Evolutionary conservation across 2,888 invertebrate genomes (phyloP).

Genomic region (Acanthosepion esculentum): DNA sequence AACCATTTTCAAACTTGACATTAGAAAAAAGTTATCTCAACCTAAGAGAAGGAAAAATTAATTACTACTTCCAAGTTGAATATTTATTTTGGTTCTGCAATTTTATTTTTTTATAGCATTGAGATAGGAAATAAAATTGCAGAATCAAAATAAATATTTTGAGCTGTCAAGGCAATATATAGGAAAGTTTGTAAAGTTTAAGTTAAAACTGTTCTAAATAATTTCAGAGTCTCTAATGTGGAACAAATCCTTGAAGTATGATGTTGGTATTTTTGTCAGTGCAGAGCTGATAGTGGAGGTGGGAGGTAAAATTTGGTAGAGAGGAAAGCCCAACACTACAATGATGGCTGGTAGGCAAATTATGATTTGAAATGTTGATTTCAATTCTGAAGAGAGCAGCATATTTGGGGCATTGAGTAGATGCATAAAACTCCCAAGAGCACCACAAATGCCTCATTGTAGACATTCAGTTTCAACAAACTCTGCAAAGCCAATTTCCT

Average conservation of each 20-base stretch:
- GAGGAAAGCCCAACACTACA: background rate
- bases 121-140: background rate
- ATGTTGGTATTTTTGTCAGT: background rate
- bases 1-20: background rate
- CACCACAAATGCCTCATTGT: background rate
- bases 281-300: background rate
- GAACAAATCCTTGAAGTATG: background rate
- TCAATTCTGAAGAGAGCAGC: background rate
- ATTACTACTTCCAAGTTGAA: background rate
- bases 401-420: background rate
- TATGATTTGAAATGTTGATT: background rate
- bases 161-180: background rate
- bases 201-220: background rate
- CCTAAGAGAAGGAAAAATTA: background rate
- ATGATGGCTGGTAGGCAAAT: background rate
- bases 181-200: background rate
- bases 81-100: background rate
- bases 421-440: background rate
- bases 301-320: background rate
- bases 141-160: background rate
- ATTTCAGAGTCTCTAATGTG: background rate
- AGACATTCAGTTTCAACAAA: constrained; percentile 22
- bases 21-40: background rate
- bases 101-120: background rate
- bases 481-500: constrained; percentile 33